A percentile compares a stretch with the other conserved stretches of the same genome.
Conservation (phyloP, 2,113 vertebrate genomes). For the Morone saxatilis region DNA sequence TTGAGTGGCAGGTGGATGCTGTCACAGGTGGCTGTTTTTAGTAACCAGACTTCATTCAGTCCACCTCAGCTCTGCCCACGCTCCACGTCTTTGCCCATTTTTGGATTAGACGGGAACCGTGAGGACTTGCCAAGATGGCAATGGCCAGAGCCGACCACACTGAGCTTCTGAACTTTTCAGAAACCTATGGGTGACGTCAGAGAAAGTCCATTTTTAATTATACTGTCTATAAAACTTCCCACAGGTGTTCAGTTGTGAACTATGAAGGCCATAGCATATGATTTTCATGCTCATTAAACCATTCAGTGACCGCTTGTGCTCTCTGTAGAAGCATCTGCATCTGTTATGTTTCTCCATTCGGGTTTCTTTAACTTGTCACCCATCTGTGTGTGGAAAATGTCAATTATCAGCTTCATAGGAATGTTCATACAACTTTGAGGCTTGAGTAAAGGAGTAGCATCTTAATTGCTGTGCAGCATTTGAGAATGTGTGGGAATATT, state of each 20-base stretch:
- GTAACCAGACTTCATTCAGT: too few relatives aligned
- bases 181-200: too few relatives aligned
- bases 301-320: neutral
- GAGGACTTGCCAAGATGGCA: too few relatives aligned
- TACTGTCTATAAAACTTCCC: neutral
- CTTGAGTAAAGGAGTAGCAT: neutral
- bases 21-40: too few relatives aligned
- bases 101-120: too few relatives aligned
- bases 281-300: constrained; percentile 10
- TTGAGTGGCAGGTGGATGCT: too few relatives aligned
- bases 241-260: neutral
- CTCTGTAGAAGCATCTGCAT: constrained; percentile 11
- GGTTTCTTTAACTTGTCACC: constrained; percentile 20
- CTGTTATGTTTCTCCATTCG: neutral
- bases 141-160: too few relatives aligned
- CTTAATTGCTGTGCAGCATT: constrained; percentile 11
- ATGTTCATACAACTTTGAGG: neutral
- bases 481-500: constrained; percentile 34
- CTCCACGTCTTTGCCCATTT: too few relatives aligned
- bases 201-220: too few relatives aligned
- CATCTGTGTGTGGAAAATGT: neutral
- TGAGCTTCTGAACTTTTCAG: neutral
- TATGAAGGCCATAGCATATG: neutral
- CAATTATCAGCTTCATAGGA: neutral
- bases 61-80: too few relatives aligned